Conservation (phyloP, 2,888 invertebrate genomes). For the Phragmatobia fuliginosa region DNA sequence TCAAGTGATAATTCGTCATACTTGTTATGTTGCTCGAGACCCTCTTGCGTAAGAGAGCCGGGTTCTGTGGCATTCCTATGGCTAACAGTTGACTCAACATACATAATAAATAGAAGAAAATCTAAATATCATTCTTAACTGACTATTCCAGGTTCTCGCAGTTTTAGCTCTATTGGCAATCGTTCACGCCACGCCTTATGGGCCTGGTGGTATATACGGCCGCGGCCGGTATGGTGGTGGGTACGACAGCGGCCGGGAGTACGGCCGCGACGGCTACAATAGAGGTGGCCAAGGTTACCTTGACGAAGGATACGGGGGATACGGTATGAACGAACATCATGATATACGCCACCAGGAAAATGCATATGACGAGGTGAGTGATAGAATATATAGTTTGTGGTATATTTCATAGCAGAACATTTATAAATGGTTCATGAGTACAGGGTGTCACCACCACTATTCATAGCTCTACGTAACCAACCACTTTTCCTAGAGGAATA, state of each 20-base stretch:
- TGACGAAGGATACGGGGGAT: conserved; percentile 25
- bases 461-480: too few species aligned
- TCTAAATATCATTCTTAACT: too few species aligned
- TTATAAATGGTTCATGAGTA: neutral
- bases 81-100: too few species aligned
- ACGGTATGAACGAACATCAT: conserved; percentile 1
- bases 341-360: conserved; percentile 22
- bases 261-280: conserved; percentile 24
- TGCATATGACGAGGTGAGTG: conserved; percentile 34
- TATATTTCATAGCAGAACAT: neutral
- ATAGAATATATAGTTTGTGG: neutral
- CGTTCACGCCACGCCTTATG: conserved; percentile 35
- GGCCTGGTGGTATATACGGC: neutral
- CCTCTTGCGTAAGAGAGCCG: too few species aligned
- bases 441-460: too few species aligned
- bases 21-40: too few species aligned
- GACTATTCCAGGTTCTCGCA: conserved; percentile 30
- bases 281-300: conserved; percentile 21
- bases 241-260: conserved; percentile 24
- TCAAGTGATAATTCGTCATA: too few species aligned
- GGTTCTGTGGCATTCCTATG: too few species aligned
- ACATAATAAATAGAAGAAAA: too few species aligned
- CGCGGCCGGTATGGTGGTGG: neutral
- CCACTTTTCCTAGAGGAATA: too few species aligned
- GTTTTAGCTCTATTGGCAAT: conserved; percentile 26